phyloP scores from a whole-genome alignment of 30 jellyfish, hydroid and myxozoan genomes.

The Calvadosia cruxmelitensis region DNA sequence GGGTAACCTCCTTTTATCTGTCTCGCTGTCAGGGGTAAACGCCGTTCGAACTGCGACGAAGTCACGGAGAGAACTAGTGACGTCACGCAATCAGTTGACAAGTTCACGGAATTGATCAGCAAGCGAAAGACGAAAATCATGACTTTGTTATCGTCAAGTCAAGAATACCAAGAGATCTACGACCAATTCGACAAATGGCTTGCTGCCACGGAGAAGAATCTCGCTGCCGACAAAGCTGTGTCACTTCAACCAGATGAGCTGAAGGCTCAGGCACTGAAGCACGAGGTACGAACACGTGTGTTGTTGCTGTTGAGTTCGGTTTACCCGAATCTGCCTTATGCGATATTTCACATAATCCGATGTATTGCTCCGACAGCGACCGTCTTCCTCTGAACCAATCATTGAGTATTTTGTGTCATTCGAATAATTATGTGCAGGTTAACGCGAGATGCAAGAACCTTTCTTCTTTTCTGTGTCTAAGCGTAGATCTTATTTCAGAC shows the following conservation, averaged over 20 bases:
- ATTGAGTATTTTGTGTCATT: too few relatives aligned
- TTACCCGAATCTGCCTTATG: too few relatives aligned
- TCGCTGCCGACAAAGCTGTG: conserved; percentile 50
- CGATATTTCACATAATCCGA: too few relatives aligned
- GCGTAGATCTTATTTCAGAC: too few relatives aligned
- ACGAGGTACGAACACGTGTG: background rate
- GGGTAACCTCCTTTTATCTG: too few relatives aligned
- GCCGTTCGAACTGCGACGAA: conserved; percentile 48
- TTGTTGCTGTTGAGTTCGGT: too few relatives aligned
- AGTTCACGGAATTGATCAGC: conserved; percentile 39
- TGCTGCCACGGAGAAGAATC: conserved; percentile 44
- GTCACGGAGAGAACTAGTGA: conserved; percentile 27
- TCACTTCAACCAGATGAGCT: conserved; percentile 46
- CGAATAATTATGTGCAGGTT: too few relatives aligned
- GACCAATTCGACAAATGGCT: conserved; percentile 82
- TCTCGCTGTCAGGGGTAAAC: conserved; percentile 49
- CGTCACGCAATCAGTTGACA: conserved; percentile 22
- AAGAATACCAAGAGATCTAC: conserved; percentile 41
- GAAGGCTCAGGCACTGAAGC: background rate
- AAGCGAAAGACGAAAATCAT: conserved; percentile 28
- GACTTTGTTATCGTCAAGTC: conserved; percentile 25
- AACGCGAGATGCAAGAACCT: too few relatives aligned
- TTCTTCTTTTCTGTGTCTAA: too few relatives aligned
- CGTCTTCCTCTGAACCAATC: too few relatives aligned
- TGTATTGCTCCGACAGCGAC: too few relatives aligned